Evolutionary conservation across 2,888 invertebrate species (phyloP), one percentile per base, ranked within the genome.

Genomic region (Pogonocherus hispidulus): DNA sequence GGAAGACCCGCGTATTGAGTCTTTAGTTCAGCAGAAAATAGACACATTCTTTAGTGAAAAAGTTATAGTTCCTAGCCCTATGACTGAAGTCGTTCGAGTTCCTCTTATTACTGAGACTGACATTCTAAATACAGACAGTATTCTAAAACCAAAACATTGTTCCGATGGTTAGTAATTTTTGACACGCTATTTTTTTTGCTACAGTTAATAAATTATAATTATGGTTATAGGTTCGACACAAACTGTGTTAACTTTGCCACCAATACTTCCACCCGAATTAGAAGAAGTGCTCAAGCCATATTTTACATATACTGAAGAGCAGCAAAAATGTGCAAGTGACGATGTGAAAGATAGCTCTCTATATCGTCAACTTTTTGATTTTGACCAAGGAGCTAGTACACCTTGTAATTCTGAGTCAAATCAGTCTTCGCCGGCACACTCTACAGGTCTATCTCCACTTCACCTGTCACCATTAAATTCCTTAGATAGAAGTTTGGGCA

Each of bases 1-100:
- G 16, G 90, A 89, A 18, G 92, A 93, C 81, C 90, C 91, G 6
- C 88, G 87, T 27, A 81, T 90, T 16, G 92, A 93, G 80, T 87
- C 86, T 63, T 86, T 89, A 54, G 91, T 91, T 3, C 92, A 92
- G 81, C 90, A 91, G 76, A 91, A 90, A 55, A 92, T 92, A 47
- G 89, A 91, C 69, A 89, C 85, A 59, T 86, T 82, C 78, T 86
- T 86, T 75, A 84, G 76, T 67, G 81, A 84, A 67, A 83, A 80
- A 56, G 81, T 81, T 65, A 84, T 86, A 69, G 83, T 84, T 71
- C 86, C 86, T 76, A 86, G 86, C 75, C 86, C 86, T 3, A 72
- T 81, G 72, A 77, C 76, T 66, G 57, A 71, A n/a, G 49, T 66
- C 9, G 68, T 67, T 19, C 70, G 72, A 51, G 64, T 70, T 66